Evolutionary conservation across 2,113 vertebrate genomes (phyloP), one percentile per base, ranked within the genome.

Genomic region (Megalops atlanticus): DNA sequence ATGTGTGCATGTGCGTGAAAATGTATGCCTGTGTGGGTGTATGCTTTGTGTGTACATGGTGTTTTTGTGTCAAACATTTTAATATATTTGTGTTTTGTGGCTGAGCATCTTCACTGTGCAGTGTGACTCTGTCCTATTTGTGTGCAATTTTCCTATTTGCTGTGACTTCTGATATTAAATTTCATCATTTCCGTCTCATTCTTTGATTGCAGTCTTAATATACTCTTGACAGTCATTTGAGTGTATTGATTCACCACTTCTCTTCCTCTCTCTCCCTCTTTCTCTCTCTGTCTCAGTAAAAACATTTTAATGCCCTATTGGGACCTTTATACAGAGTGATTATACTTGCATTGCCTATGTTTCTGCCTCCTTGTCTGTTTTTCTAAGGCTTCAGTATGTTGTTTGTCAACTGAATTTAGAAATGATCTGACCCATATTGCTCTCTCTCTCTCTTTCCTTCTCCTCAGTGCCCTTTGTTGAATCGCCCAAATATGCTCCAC

Each of bases 391-490:
- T 31, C 5, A 31, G 58, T 24, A 31, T 39, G 24, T 18, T 64
- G n/a, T 64, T 64, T 64, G 58, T 31, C 58, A 27, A 76, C 12
- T 71, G 69, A 31, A 33, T 47, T 35, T 64, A 64, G n/a, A n/a
- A 2, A 64, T 35, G 54, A 1, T 41, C 38, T n/a, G 36, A 45
- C 12, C n/a, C 27, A 0, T 72, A 38, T 31, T 24, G 24, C 24
- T 43, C 18, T 18, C 39, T 74, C 39, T 74, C 80, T 39, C 47
- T 38, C 27, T 39, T 35, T 33, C 64, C 40, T 18, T 76, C 11
- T 68, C n/a, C 71, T 78, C 83, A 97, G 96, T 97, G 74, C 96
- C 95, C 49, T 97, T 98, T 88, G 92, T 97, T 90, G 96, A 98
- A 88, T 95, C 95, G 4, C 96, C 96, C 14, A 95, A 96, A 90